Base-by-base conservation (phyloP, 2,113 vertebrate species). In the Ictidomys tridecemlineatus region DNA sequence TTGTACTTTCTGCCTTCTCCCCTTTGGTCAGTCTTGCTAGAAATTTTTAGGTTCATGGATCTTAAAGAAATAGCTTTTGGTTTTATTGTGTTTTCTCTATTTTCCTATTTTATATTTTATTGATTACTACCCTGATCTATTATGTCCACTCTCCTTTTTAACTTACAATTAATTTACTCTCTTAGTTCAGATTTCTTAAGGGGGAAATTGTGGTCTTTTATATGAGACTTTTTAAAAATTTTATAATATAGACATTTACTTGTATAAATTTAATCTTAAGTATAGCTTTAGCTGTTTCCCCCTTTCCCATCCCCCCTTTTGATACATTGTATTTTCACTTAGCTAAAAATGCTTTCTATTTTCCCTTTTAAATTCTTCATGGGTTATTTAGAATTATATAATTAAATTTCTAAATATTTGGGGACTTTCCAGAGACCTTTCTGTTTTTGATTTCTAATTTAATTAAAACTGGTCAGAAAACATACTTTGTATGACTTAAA, bases 401-500 rank as follows among this genome's bases (percentile, higher is more conserved):
- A 32, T 65, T 82, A 65, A 65, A n/a, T 83, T 84, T 77, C 14
- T 37, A 84, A 56, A n/a, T 67, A 74, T 83, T 89, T 77, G 24
- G 61, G 16, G 28, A 48, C 51, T n/a, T 89, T 37, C 48, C n/a
- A n/a, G 20, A 89, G 16, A 77, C 9, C 28, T 77, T 53, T 85
- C 10, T 53, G 16, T 9, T 87, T 93, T 77, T 90, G 3, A 85
- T 78, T 78, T 91, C 37, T 85, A 85, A 77, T 67, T 76, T 92
- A 76, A 51, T 85, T 76, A 48, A 73, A 11, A 12, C 10, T 32
- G 28, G 18, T 48, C 28, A 51, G 32, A 48, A 56, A 92, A 77
- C 17, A n/a, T 85, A 42, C 20, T 85, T 78, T 56, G 12, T 67
- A 77, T 78, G 45, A 39, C 30, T 69, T 85, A 14, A 77, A 76